Evolutionary conservation across 2,113 vertebrate genomes (phyloP), one percentile per base, ranked within the genome.

Genomic region (Salminus brasiliensis): DNA sequence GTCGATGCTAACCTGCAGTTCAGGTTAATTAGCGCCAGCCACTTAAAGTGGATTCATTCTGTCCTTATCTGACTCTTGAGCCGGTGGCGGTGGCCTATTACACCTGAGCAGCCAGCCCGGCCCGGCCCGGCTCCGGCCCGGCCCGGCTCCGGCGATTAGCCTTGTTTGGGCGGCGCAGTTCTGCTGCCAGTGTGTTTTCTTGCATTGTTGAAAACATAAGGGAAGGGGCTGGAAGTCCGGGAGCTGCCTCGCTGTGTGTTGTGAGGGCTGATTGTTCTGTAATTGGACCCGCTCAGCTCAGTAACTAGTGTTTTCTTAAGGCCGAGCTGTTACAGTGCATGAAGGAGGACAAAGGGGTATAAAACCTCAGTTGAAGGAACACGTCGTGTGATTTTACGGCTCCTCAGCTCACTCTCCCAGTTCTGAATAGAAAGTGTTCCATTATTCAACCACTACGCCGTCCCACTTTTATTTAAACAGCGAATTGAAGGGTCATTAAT

Each of bases 381-480:
- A 13, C 13, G 21, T 16, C 47, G 12, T 34, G 29, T 25, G 68
- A 29, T 79, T 72, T 79, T 72, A 72, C 43, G 55, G 68, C 43
- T 72, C 4, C 65, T 53, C 68, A 59, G 29, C 36, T 60, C 18
- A 21, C 21, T 52, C 6, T n/a, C 6, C 21, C 18, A n/a, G 60
- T 34, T 7, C 29, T 34, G 60, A 63, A 34, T 34, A 34, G 18
- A 63, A 57, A 23, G 29, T 21, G 60, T 67, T 73, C 18, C 52
- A 45, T 65, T 73, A 57, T 80, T 57, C 78, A 43, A 65, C 47
- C 62, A 39, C 47, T 18, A 73, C 41, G 47, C 59, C 36, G 41
- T 72, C 27, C 36, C 71, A 36, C 66, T 59, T 57, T 13, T 39
- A 2, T 39, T 66, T 23, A 34, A 63, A 63, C 16, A 8, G 11